These are phyloP conservation scores for Helleia helle DNA, from an alignment of 2,888 invertebrate species.

Conservation along the genomic window DNA sequence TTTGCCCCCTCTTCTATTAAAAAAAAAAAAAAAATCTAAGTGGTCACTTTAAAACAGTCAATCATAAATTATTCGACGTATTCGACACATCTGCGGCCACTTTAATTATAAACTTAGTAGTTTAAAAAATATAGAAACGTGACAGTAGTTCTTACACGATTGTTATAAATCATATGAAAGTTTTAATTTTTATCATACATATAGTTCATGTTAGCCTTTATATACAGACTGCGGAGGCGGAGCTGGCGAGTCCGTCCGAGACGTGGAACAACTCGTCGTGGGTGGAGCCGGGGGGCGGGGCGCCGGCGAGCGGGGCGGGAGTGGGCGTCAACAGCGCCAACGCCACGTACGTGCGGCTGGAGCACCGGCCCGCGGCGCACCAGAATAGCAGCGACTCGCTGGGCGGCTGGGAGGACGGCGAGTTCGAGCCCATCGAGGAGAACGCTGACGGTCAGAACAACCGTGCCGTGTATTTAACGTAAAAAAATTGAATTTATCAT, in stretches of 20 bases:
- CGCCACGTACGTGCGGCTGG: conserved; percentile 42
- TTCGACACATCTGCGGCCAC: too few species aligned
- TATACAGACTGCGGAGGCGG: conserved; percentile 65
- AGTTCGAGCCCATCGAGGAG: conserved; percentile 87
- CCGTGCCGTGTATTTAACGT: too few species aligned
- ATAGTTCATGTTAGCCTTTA: too few species aligned
- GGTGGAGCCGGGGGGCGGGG: conserved; percentile 27
- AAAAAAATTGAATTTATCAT: too few species aligned
- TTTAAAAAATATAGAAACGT: too few species aligned
- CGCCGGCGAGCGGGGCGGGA: conserved; percentile 13
- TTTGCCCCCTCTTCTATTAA: too few species aligned
- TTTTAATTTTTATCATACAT: too few species aligned
- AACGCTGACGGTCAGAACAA: conserved; percentile 59
- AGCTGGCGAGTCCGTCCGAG: conserved; percentile 75
- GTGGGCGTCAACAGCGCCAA: conserved; percentile 26
- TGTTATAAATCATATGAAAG: too few species aligned
- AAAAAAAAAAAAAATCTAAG: too few species aligned
- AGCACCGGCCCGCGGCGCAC: conserved; percentile 42
- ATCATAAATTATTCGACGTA: neutral
- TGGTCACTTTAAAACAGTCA: too few species aligned
- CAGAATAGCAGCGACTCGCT: conserved; percentile 71
- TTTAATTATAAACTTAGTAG: too few species aligned
- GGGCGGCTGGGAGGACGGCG: conserved; percentile 84
- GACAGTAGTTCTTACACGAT: too few species aligned
- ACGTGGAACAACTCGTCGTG: conserved; percentile 74